Evolutionary conservation across 1,140 invertebrate species (phyloP), one percentile per base, ranked within the genome.

Genomic region (Anagrus nilaparvatae): DNA sequence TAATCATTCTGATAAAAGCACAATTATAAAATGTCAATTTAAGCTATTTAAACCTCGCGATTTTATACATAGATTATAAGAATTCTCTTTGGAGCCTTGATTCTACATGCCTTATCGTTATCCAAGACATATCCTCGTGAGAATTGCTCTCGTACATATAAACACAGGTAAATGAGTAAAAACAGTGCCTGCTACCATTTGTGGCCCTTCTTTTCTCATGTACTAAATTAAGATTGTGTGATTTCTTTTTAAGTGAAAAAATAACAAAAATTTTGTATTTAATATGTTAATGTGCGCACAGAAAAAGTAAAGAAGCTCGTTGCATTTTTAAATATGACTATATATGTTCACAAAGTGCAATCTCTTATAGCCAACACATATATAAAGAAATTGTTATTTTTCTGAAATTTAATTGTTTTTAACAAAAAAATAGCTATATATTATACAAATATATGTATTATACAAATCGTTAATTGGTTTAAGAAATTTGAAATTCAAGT

Each of bases 181-280:
- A 66, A 67, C 67, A 65, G 65, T 68, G 65, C 65, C 65, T 68
- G 63, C 60, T 61, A 68, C 65, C 61, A 57, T 60, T 67, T 61
- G 64, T 67, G 64, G 65, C 62, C 63, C 64, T 62, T 56, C 53
- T 60, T 51, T 61, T n/a, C n/a, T n/a, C n/a, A n/a, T n/a, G n/a
- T n/a, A n/a, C n/a, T n/a, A n/a, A n/a, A n/a, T n/a, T n/a, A n/a
- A n/a, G n/a, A n/a, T n/a, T n/a, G n/a, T n/a, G n/a, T n/a, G n/a
- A n/a, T n/a, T n/a, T n/a, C n/a, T n/a, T n/a, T n/a, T n/a, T n/a
- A n/a, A n/a, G n/a, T n/a, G n/a, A n/a, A n/a, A n/a, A n/a, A n/a
- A n/a, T n/a, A n/a, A n/a, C n/a, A n/a, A n/a, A n/a, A n/a, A n/a
- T n/a, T n/a, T n/a, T n/a, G n/a, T n/a, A n/a, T n/a, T n/a, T n/a